Percentiles rank a stretch among this genome's conserved stretches.
phyloP scores from a whole-genome alignment of 2,113 vertebrate genomes.

The Anguilla rostrata region DNA sequence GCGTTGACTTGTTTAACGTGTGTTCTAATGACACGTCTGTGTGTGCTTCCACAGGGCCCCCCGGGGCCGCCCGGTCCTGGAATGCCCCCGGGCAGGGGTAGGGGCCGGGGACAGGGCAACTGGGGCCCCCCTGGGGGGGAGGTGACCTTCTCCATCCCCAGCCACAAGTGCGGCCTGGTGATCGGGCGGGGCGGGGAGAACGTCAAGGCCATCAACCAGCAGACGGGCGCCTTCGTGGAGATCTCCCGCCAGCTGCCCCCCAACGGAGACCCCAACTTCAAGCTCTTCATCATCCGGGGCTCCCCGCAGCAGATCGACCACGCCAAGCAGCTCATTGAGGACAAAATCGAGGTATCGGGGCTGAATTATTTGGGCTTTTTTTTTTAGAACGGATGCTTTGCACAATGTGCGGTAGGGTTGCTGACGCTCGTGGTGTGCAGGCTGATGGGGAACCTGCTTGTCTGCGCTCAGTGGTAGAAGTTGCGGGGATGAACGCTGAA shows the following conservation, averaged over 20 bases:
- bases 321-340: conserved; percentile 90
- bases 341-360: conserved; percentile 84
- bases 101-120: conserved; percentile 80
- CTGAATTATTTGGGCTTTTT: neutral
- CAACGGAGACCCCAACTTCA: conserved; percentile 91
- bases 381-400: neutral
- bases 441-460: too few species aligned
- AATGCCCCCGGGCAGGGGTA: conserved; percentile 80
- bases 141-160: conserved; percentile 89
- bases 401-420: neutral
- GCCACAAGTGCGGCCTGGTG: conserved; percentile 89
- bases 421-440: neutral
- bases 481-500: too few species aligned
- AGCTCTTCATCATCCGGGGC: conserved; percentile 87
- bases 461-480: too few species aligned
- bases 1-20: neutral
- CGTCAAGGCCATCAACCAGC: conserved; percentile 91
- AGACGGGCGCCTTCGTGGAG: conserved; percentile 91
- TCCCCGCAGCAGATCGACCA: conserved; percentile 90
- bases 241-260: conserved; percentile 86
- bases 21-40: neutral
- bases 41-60: conserved; percentile 64
- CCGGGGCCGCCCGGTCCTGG: conserved; percentile 79
- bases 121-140: conserved; percentile 88
- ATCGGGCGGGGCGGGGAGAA: conserved; percentile 92